Percentiles rank a stretch among this genome's conserved stretches.
phyloP scores from a whole-genome alignment of 1,140 invertebrate genomes.

The Octopus sinensis region DNA sequence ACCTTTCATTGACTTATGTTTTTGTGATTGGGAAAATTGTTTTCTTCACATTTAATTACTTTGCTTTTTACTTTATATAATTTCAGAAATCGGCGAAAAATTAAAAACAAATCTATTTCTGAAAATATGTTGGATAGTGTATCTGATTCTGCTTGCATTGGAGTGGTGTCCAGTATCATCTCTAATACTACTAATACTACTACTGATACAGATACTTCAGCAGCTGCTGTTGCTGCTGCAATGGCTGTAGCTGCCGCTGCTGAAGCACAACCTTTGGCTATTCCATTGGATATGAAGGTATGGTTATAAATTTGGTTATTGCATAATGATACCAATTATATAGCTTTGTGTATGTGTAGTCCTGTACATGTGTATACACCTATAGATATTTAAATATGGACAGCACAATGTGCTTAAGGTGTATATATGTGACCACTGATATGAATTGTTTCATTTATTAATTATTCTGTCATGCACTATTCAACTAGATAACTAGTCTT shows the following conservation, averaged over 20 bases:
- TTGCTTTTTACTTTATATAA: background rate
- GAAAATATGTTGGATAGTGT: background rate
- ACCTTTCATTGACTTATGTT: background rate
- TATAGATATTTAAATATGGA: no score
- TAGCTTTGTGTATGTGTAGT: no score
- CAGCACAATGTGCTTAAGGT: no score
- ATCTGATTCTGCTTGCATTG: background rate
- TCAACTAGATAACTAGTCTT: no score
- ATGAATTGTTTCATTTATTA: no score
- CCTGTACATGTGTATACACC: no score
- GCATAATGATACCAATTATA: no score
- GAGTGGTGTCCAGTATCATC: background rate
- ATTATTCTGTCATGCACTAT: no score
- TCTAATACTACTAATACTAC: background rate
- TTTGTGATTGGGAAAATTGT: slow-evolving; percentile 6
- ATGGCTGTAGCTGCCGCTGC: background rate
- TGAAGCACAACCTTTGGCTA: background rate
- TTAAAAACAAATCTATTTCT: background rate
- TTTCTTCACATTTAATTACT: background rate
- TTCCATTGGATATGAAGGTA: background rate
- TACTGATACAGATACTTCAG: background rate
- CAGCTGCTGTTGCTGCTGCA: background rate
- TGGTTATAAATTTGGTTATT: no score
- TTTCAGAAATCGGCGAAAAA: background rate
- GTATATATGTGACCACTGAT: no score